phyloP scores from a whole-genome alignment of 2,797 vertebrate genomes.

The Cryptoblepharus egeriae region DNA sequence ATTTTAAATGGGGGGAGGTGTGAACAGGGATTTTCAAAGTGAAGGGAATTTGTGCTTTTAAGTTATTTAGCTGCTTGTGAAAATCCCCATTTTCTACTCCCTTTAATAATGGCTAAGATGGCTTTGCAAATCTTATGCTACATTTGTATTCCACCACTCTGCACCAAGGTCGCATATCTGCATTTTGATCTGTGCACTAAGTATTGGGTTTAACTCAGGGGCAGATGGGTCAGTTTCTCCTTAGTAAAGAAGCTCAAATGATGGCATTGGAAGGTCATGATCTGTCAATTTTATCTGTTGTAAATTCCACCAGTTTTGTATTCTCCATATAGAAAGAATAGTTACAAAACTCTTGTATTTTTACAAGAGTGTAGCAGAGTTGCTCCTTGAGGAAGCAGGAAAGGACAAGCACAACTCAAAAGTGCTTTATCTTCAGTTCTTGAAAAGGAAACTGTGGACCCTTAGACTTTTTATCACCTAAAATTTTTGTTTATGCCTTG shows the following conservation, averaged over 20 bases:
- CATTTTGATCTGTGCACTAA: constrained; percentile 5
- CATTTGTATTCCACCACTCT: constrained; percentile 1
- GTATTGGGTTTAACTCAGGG: constrained; percentile 1
- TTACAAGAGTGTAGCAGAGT: no score
- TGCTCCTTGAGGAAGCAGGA: no score
- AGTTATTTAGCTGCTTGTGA: constrained; percentile 22
- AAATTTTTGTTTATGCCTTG: no score
- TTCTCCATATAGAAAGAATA: no score
- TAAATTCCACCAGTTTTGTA: no score
- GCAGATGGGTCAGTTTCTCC: neutral
- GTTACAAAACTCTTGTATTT: no score
- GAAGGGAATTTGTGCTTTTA: constrained; percentile 26
- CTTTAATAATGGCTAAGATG: constrained; percentile 23
- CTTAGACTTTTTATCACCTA: no score
- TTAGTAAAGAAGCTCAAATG: constrained; percentile 12
- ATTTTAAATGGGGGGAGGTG: constrained; percentile 11
- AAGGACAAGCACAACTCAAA: no score
- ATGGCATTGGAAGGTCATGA: neutral
- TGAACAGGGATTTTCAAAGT: constrained; percentile 16
- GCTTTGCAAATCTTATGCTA: constrained; percentile 21
- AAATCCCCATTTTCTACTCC: constrained; percentile 21
- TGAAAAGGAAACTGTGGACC: no score
- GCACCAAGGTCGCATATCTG: neutral
- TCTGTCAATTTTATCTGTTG: neutral
- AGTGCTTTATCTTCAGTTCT: no score